These are phyloP conservation scores for Drosophila bipectinata DNA, from an alignment of 1,140 invertebrate genomes.

Conservation along the genomic window DNA sequence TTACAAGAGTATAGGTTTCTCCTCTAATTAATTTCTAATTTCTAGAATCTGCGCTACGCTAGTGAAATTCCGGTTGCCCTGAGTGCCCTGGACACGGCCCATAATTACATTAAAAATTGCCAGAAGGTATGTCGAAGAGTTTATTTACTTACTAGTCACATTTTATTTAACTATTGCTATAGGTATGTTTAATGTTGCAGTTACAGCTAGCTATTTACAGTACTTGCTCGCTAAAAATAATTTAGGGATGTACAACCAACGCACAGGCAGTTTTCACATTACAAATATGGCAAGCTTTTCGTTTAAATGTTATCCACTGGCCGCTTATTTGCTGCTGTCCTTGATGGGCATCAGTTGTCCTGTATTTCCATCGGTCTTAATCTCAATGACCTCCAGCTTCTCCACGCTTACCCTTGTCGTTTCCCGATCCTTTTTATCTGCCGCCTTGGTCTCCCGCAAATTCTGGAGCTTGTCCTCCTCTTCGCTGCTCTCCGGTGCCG, in stretches of 20 bases:
- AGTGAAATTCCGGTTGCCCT: conserved; percentile 37
- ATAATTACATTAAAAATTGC: conserved; percentile 26
- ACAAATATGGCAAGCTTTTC: conserved; percentile 78
- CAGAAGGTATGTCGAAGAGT: conserved; percentile 43
- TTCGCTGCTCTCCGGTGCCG: conserved; percentile 28
- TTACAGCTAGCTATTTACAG: conserved; percentile 75
- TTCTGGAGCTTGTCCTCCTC: conserved; percentile 61
- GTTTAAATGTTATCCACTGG: background rate
- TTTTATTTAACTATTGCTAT: conserved; percentile 67
- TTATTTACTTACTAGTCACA: conserved; percentile 58
- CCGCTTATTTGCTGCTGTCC: conserved; percentile 33
- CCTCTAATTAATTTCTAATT: background rate
- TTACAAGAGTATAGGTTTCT: too few relatives aligned
- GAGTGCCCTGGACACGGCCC: conserved; percentile 23
- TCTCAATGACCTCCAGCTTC: conserved; percentile 82
- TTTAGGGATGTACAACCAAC: conserved; percentile 54
- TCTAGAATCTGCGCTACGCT: conserved; percentile 37
- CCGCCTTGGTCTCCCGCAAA: conserved; percentile 59
- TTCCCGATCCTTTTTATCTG: conserved; percentile 40
- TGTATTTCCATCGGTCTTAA: conserved; percentile 75
- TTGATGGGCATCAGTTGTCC: conserved; percentile 76
- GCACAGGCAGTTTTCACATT: conserved; percentile 57
- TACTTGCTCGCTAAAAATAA: conserved; percentile 77
- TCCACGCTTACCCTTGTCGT: conserved; percentile 75
- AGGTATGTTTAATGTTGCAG: conserved; percentile 52